Conservation (phyloP, 2,888 invertebrate genomes). For the Epinotia brunnichana region DNA sequence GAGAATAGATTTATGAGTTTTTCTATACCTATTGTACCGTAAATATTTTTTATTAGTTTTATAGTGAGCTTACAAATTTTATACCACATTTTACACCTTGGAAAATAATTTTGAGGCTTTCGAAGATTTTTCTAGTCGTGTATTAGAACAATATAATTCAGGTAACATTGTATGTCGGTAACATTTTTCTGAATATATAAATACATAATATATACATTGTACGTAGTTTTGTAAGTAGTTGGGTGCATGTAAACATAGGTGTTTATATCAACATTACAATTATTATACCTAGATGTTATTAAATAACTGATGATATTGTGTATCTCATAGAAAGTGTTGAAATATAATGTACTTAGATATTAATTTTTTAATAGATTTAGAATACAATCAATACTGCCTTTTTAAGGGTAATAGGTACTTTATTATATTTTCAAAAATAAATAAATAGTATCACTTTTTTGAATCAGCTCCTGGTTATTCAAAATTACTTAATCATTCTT, state of each 20-base stretch:
- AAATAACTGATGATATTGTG: slow-evolving; percentile 28
- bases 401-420: slow-evolving; percentile 6
- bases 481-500: background rate
- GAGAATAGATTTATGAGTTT: slow-evolving; percentile 24
- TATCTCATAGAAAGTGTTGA: slow-evolving; percentile 30
- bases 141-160: slow-evolving; percentile 14
- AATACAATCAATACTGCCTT: slow-evolving; percentile 9
- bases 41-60: slow-evolving; percentile 30
- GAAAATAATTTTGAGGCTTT: slow-evolving; percentile 6
- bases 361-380: slow-evolving; percentile 30
- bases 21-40: background rate
- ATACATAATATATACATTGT: slow-evolving; percentile 36
- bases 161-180: background rate
- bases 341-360: slow-evolving; percentile 38
- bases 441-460: background rate
- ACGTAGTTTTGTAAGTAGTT: slow-evolving; percentile 47
- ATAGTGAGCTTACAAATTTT: slow-evolving; percentile 27
- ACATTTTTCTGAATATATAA: slow-evolving; percentile 34
- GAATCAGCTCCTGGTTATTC: slow-evolving; percentile 2
- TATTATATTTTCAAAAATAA: background rate
- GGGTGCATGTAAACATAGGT: slow-evolving; percentile 47
- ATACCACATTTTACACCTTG: slow-evolving; percentile 11
- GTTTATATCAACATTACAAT: slow-evolving; percentile 44
- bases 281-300: slow-evolving; percentile 37
- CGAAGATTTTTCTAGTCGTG: slow-evolving; percentile 24